A percentile compares a stretch with the other conserved stretches of the same genome.
These are phyloP conservation scores for Melierax canorus DNA, from an alignment of 2,113 vertebrate species.

Conservation along the genomic window DNA sequence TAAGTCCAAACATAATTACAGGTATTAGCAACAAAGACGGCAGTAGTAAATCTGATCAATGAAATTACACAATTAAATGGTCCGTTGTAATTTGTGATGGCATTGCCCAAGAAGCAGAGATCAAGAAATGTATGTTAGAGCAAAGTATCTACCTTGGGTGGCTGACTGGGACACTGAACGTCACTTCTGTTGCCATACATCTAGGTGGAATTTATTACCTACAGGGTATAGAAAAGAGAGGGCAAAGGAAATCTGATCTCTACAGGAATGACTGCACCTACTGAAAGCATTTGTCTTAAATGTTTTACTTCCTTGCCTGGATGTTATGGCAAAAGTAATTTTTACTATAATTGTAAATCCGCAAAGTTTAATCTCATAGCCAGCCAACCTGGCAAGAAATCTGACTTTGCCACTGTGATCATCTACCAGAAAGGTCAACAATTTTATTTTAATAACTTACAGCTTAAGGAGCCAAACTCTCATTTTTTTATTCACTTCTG, in stretches of 20 bases:
- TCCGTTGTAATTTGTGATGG: background rate
- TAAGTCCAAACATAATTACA: constrained; percentile 13
- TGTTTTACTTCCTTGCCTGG: background rate
- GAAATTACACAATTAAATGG: constrained; percentile 4
- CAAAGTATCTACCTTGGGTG: background rate
- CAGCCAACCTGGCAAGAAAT: background rate
- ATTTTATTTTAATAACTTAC: background rate
- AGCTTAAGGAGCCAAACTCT: background rate
- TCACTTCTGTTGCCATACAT: background rate
- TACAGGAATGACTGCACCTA: background rate
- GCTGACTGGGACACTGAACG: background rate
- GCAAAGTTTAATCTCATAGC: background rate
- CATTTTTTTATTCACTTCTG: background rate
- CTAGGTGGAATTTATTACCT: background rate
- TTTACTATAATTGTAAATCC: constrained; percentile 6
- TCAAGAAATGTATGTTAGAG: background rate
- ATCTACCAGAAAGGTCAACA: background rate
- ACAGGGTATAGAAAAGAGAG: background rate
- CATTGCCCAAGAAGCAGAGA: background rate
- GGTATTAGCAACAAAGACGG: background rate
- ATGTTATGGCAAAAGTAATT: background rate
- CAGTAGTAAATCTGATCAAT: background rate
- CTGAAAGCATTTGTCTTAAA: background rate
- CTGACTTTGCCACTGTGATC: background rate
- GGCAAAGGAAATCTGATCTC: background rate